These are phyloP conservation scores for Phalacrocorax brasilianus DNA, from an alignment of 2,113 vertebrate species.

Conservation along the genomic window DNA sequence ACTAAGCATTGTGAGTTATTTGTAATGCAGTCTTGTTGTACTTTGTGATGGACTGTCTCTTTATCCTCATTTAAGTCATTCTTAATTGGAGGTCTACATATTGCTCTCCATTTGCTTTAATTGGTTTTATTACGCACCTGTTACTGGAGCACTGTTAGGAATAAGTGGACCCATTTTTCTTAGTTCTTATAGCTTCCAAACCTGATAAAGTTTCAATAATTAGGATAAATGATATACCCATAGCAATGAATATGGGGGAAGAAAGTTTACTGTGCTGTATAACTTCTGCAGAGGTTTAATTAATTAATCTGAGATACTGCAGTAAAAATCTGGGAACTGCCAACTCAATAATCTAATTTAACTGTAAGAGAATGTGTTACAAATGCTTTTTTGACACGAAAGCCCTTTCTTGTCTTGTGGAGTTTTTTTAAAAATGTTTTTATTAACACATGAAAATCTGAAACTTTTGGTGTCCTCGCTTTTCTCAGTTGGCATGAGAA, in stretches of 20 bases:
- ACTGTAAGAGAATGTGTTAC: background rate
- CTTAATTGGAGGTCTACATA: background rate
- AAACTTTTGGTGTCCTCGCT: background rate
- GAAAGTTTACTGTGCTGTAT: background rate
- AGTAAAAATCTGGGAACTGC: background rate
- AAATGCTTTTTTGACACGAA: background rate
- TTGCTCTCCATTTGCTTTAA: background rate
- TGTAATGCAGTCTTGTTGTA: background rate
- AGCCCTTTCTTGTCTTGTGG: background rate
- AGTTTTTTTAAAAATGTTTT: background rate
- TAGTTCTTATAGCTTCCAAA: background rate
- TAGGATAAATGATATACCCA: background rate
- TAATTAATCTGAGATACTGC: background rate
- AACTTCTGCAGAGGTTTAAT: background rate
- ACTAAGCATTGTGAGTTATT: background rate
- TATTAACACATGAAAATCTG: background rate
- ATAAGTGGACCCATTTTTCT: background rate
- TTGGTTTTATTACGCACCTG: accelerated
- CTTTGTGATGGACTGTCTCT: background rate
- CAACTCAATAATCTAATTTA: background rate
- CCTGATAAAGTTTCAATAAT: background rate
- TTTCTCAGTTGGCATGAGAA: background rate
- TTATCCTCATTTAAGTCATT: background rate
- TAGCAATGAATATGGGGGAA: background rate
- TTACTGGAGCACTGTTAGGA: background rate